Evolutionary conservation across 2,797 vertebrate genomes (phyloP), one percentile per base, ranked within the genome.

Genomic region (Pseudomugil tenellus): DNA sequence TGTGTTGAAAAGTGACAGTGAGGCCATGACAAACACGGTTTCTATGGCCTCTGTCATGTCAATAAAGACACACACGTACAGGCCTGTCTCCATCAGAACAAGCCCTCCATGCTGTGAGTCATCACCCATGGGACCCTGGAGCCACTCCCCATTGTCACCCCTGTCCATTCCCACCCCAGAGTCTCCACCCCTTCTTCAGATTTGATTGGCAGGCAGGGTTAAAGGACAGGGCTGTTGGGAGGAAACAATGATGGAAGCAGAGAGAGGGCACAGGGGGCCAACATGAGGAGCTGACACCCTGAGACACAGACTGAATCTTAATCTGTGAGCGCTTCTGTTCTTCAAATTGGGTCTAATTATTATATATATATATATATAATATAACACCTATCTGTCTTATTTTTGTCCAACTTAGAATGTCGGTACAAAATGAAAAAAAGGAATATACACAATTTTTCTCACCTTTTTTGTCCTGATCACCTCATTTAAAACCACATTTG

Each of bases 171-270:
- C 62, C 59, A 64, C 46, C 59, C 61, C 35, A 2, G n/a, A 57
- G 56, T 52, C 68, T 64, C 66, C 72, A 9, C 72, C 80, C 59
- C 63, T 48, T 19, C 56, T 32, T 70, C 29, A 23, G 1, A 28
- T 57, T 53, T 83, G 86, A 91, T 72, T 91, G 87, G 63, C 86
- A 88, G 81, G 46, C 4, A 14, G 25, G 85, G 85, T 85, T 84
- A 86, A 81, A 88, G 82, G 75, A 53, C 83, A 43, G 12, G 12
- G 19, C 39, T 58, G 63, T 60, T 77, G 68, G 58, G 61, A 58
- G 71, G 26, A 80, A 75, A 84, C 77, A 87, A 78, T 35, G 74
- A 78, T 46, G n/a, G 75, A 64, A 63, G 34, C 58, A 66, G 65
- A 53, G 54, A 51, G 32, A 74, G 6, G 29, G 54, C 70, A 56